These are phyloP conservation scores for Prunella himalayana DNA, from an alignment of 2,113 vertebrate species.

Conservation along the genomic window DNA sequence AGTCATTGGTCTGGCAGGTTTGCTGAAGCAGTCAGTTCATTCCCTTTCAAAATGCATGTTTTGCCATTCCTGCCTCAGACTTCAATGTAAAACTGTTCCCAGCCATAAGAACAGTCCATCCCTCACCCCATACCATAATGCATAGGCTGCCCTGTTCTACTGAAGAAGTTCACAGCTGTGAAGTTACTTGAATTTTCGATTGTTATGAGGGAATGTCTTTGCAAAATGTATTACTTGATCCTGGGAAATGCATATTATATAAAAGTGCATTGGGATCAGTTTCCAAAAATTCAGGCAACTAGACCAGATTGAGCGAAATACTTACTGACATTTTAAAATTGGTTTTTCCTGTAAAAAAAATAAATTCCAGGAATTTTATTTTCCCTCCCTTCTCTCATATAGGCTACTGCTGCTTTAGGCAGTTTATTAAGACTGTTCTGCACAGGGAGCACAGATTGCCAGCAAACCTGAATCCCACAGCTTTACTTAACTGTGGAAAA, in stretches of 20 bases:
- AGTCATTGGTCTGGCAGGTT: conserved; percentile 34
- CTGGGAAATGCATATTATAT: conserved; percentile 13
- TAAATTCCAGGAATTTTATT: conserved; percentile 44
- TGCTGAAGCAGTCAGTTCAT: conserved; percentile 35
- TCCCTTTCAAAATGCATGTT: conserved; percentile 48
- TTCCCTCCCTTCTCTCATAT: conserved; percentile 1
- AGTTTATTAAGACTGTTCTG: conserved; percentile 45
- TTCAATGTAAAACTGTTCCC: conserved; percentile 52
- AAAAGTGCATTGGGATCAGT: conserved; percentile 23
- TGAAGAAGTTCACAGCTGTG: conserved; percentile 53
- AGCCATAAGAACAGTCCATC: not conserved
- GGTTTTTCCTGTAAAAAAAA: conserved; percentile 34
- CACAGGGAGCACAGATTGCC: conserved; percentile 15
- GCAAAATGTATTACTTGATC: conserved; percentile 57
- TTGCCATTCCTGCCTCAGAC: conserved; percentile 50
- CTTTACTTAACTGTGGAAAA: conserved; percentile 60
- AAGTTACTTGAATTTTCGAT: conserved; percentile 9
- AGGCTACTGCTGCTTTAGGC: conserved; percentile 26
- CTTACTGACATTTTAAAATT: not conserved
- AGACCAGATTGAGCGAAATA: not conserved
- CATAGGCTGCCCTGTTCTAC: conserved; percentile 31
- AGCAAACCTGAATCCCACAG: conserved; percentile 36
- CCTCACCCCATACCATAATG: not conserved
- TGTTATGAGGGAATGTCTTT: conserved; percentile 41
- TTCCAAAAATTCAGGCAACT: conserved; percentile 43